Evolutionary conservation across 1,140 invertebrate genomes (phyloP).

Genomic region (Euborellia annulipes): DNA sequence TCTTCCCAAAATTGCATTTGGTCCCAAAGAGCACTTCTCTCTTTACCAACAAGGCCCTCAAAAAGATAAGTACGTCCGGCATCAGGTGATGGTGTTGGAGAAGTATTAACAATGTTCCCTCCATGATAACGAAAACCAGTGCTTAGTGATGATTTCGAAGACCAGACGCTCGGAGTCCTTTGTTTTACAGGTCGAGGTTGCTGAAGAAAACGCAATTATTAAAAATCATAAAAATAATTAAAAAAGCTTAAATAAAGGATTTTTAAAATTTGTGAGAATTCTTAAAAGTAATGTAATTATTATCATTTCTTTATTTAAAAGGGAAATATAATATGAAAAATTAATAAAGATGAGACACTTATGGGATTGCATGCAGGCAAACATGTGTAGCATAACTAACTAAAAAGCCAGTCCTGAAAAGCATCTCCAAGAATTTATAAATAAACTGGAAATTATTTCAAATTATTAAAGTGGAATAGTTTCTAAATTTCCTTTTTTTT

Average conservation of each 20-base stretch:
- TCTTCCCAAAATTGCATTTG: constrained; percentile 99
- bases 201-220: constrained; percentile 29
- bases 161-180: constrained; percentile 77
- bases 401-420: no score
- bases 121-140: constrained; percentile 78
- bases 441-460: no score
- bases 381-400: no score
- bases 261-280: neutral
- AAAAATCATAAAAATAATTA: neutral
- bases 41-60: constrained; percentile 60
- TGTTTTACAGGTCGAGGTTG: constrained; percentile 50
- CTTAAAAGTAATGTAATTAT: constrained; percentile 10
- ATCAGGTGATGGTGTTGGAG: constrained; percentile 66
- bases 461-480: no score
- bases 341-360: no score
- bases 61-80: constrained; percentile 79
- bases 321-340: no score
- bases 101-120: constrained; percentile 70
- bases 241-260: neutral
- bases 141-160: constrained; percentile 78
- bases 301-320: neutral
- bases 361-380: no score
- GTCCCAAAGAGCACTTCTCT: constrained; percentile 86
- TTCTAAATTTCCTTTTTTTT: no score
- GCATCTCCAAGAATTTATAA: no score